These are phyloP conservation scores for Atopsyche davidsoni DNA, from an alignment of 1,140 invertebrate species.

Conservation along the genomic window DNA sequence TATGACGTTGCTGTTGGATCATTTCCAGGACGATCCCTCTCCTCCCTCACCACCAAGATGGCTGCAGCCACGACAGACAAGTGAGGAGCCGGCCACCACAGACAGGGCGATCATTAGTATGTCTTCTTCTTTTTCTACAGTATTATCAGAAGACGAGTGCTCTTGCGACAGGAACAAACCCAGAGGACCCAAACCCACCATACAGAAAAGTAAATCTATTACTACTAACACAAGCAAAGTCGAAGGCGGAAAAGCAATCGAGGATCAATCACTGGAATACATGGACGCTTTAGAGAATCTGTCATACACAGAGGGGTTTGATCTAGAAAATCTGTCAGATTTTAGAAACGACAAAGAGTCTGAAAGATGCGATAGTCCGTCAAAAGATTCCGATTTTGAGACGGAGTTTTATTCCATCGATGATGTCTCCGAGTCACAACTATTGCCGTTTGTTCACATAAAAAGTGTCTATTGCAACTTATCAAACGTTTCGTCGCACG, in stretches of 20 bases:
- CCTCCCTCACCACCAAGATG: constrained; percentile 39
- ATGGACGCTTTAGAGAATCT: neutral
- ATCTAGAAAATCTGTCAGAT: neutral
- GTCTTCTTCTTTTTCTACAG: constrained; percentile 20
- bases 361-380: neutral
- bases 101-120: constrained; percentile 1
- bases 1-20: constrained; percentile 48
- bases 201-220: neutral
- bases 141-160: constrained; percentile 26
- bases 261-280: constrained; percentile 1
- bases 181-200: constrained; percentile 12
- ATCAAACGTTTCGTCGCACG: neutral
- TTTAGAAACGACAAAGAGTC: neutral
- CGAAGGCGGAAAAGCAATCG: neutral
- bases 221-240: neutral
- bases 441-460: no score
- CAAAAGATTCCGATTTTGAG: neutral
- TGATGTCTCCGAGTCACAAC: no score
- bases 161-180: constrained; percentile 21
- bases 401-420: no score
- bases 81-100: constrained; percentile 7
- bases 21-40: constrained; percentile 43
- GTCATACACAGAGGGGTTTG: neutral
- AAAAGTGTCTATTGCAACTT: neutral
- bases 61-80: constrained; percentile 32